These are phyloP conservation scores for Parnassius orleans DNA, from an alignment of 2,888 invertebrate genomes.

Conservation along the genomic window DNA sequence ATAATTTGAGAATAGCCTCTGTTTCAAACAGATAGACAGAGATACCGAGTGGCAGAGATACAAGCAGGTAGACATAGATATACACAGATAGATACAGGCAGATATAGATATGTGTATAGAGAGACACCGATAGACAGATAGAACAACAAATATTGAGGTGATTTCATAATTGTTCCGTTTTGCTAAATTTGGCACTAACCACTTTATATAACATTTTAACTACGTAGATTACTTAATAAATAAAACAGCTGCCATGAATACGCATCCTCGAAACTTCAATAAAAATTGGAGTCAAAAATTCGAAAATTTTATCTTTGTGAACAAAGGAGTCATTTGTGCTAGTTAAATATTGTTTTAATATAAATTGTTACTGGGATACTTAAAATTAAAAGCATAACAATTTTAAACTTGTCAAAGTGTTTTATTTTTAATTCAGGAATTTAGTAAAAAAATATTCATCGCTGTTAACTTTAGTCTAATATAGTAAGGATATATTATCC, in stretches of 20 bases:
- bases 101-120: neutral
- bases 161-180: neutral
- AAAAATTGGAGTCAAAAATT: neutral
- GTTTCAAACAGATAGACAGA: too few species aligned
- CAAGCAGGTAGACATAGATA: too few species aligned
- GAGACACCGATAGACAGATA: neutral
- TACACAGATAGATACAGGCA: too few species aligned
- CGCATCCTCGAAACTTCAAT: neutral
- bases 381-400: neutral
- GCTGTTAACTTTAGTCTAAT: neutral
- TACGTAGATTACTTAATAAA: neutral
- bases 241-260: neutral
- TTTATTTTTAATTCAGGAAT: neutral
- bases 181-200: neutral
- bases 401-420: neutral
- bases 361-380: conserved; percentile 15
- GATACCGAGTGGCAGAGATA: too few species aligned
- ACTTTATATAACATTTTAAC: too few species aligned
- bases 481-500: neutral
- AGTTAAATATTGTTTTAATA: conserved; percentile 15
- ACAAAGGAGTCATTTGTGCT: conserved; percentile 5
- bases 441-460: neutral
- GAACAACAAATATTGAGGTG: neutral
- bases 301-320: neutral
- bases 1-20: too few species aligned